phyloP scores from a whole-genome alignment of 2,888 invertebrate genomes.

The Leptinotarsa tumamoca region DNA sequence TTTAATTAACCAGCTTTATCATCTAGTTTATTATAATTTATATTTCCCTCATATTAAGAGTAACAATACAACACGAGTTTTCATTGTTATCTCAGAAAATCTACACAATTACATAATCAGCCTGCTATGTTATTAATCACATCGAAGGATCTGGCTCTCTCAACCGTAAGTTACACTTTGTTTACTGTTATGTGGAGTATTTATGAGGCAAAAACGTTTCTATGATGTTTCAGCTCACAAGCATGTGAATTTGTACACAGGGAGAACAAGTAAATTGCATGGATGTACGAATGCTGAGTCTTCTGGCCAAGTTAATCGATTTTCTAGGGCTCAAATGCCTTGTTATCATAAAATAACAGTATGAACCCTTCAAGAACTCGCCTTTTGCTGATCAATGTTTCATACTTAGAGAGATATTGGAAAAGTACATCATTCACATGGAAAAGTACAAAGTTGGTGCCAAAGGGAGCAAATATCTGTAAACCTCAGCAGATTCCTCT shows the following conservation, averaged over 20 bases:
- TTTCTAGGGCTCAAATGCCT: too few species aligned
- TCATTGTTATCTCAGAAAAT: conserved; percentile 30
- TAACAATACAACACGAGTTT: conserved; percentile 36
- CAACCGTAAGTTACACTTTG: conserved; percentile 9
- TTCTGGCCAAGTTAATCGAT: too few species aligned
- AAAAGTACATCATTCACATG: too few species aligned
- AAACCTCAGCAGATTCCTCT: too few species aligned
- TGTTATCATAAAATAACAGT: too few species aligned
- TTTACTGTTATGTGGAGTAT: neutral
- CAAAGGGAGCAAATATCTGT: too few species aligned
- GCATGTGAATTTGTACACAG: neutral
- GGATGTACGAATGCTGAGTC: too few species aligned
- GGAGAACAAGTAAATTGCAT: too few species aligned
- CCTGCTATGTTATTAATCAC: conserved; percentile 33
- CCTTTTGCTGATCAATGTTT: too few species aligned
- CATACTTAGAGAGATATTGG: too few species aligned
- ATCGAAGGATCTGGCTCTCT: conserved; percentile 1
- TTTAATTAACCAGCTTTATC: conserved; percentile 27
- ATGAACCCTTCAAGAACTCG: too few species aligned
- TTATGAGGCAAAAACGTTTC: neutral
- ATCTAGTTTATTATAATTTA: conserved; percentile 34
- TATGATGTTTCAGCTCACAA: neutral
- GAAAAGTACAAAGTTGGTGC: too few species aligned
- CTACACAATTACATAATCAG: conserved; percentile 43
- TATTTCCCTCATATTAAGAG: conserved; percentile 30